Evolutionary conservation across 2,797 vertebrate genomes (phyloP).

Genomic region (Yasuhikotakia modesta): DNA sequence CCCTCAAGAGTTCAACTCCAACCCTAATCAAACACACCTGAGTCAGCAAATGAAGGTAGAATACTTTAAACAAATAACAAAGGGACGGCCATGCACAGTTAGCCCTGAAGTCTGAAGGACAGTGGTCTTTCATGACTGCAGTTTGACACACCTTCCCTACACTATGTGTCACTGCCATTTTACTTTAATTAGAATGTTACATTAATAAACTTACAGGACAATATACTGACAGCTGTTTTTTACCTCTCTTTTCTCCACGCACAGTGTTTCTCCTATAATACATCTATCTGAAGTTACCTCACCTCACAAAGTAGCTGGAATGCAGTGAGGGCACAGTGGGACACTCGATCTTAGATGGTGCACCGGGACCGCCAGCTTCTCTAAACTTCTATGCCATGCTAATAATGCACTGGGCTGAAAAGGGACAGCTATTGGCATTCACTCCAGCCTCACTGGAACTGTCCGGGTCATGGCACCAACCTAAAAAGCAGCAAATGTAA

Average conservation of each 20-base stretch:
- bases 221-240: neutral
- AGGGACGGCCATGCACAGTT: neutral
- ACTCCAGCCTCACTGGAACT: slow-evolving; percentile 22
- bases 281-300: slow-evolving; percentile 26
- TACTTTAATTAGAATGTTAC: neutral
- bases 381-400: slow-evolving; percentile 22
- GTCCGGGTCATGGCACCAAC: slow-evolving; percentile 38
- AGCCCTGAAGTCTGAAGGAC: neutral
- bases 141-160: too few species aligned
- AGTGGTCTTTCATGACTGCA: neutral
- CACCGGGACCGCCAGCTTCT: slow-evolving; percentile 22
- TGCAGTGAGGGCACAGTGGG: slow-evolving; percentile 40
- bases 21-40: neutral
- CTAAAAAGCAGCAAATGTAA: slow-evolving; percentile 8
- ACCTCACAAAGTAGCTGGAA: slow-evolving; percentile 45
- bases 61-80: neutral
- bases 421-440: slow-evolving; percentile 42
- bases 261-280: too few species aligned
- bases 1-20: neutral
- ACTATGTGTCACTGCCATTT: neutral
- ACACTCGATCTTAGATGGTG: slow-evolving; percentile 39
- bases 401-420: slow-evolving; percentile 42
- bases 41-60: neutral
- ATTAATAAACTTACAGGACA: neutral
- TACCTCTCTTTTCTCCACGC: too few species aligned